Conservation (phyloP, 2,113 vertebrate species). For the Vidua chalybeata region DNA sequence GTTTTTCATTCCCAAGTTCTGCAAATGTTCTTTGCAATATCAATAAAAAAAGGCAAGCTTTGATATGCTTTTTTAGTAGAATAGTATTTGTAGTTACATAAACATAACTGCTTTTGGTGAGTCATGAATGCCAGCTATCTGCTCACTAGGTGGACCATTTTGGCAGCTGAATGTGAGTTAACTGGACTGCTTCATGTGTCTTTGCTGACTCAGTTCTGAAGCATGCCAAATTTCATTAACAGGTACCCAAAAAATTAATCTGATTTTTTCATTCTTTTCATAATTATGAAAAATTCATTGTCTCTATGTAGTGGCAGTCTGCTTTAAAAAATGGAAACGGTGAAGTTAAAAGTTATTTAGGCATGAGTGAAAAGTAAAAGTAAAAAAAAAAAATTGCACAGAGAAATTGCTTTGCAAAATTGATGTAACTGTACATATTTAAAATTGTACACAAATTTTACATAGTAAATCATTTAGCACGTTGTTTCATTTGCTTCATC, state of each 20-base stretch:
- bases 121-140: not conserved
- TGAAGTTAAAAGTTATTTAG: constrained; percentile 21
- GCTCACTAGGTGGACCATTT: not conserved
- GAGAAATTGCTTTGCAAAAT: constrained; percentile 34
- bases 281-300: not conserved
- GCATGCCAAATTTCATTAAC: not conserved
- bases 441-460: constrained; percentile 42
- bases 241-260: not conserved
- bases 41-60: not conserved
- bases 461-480: constrained; percentile 31
- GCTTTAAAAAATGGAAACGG: not conserved
- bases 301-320: not conserved
- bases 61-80: not conserved
- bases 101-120: not conserved
- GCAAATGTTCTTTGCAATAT: not conserved
- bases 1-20: not conserved
- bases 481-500: constrained; percentile 37
- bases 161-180: constrained; percentile 6
- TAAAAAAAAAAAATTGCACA: not conserved
- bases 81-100: constrained; percentile 31
- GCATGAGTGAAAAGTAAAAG: not conserved
- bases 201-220: constrained; percentile 7
- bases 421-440: constrained; percentile 12
- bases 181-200: not conserved
- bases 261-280: not conserved